These are phyloP conservation scores for Nannospalax galili DNA, from an alignment of 2,113 vertebrate species.

Conservation along the genomic window DNA sequence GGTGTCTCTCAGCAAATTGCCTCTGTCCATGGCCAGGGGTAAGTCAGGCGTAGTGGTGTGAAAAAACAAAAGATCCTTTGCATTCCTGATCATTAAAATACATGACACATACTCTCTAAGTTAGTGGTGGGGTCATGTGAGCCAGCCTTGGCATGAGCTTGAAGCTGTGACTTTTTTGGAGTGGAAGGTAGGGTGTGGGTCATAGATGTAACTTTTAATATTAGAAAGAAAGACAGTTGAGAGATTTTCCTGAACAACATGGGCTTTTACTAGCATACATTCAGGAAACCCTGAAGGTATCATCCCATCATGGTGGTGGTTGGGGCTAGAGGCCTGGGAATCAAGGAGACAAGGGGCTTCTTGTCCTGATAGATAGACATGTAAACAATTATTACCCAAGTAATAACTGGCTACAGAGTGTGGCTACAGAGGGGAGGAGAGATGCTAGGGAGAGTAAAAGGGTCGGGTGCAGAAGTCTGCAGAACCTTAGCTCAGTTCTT, in stretches of 20 bases:
- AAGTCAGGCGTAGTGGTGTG: background rate
- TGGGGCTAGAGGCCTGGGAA: background rate
- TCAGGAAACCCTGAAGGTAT: background rate
- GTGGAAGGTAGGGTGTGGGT: background rate
- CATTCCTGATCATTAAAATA: background rate
- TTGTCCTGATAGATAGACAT: background rate
- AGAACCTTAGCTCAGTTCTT: background rate
- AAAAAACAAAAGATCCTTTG: background rate
- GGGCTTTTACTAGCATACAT: constrained; percentile 1
- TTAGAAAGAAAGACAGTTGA: background rate
- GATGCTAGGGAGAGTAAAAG: too few species aligned
- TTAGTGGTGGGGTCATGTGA: background rate
- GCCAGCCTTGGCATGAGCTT: background rate
- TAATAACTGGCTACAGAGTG: too few species aligned
- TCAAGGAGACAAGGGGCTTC: background rate
- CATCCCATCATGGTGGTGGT: background rate
- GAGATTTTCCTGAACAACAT: background rate
- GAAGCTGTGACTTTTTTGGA: background rate
- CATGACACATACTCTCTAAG: fast-evolving
- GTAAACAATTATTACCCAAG: background rate
- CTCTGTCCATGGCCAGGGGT: background rate
- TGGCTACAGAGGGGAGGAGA: too few species aligned
- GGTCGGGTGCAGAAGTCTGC: background rate
- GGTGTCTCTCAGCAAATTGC: background rate
- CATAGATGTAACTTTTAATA: background rate